Evolutionary conservation across 1,140 invertebrate species (phyloP).

Genomic region (Cheumatopsyche charites): DNA sequence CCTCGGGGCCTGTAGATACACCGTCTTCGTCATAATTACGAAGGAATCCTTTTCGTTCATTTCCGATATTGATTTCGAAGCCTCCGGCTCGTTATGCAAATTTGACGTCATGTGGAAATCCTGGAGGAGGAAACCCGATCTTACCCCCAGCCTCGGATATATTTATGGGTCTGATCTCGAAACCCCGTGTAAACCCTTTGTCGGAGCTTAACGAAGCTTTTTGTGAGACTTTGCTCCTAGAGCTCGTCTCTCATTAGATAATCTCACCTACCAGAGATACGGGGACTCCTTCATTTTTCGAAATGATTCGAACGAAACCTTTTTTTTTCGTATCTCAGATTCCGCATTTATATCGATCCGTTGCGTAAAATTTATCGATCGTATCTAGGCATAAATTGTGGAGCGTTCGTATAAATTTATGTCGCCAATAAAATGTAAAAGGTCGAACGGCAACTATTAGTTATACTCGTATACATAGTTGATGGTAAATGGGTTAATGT

Average conservation of each 20-base stretch:
- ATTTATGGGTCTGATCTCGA: too few species aligned
- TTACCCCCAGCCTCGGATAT: neutral
- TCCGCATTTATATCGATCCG: neutral
- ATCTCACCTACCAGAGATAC: neutral
- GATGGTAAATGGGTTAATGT: too few species aligned
- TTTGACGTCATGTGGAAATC: neutral
- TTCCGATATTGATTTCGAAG: conserved; percentile 11
- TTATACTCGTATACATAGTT: too few species aligned
- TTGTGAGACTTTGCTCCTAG: neutral
- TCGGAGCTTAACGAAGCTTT: conserved; percentile 21
- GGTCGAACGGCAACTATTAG: too few species aligned
- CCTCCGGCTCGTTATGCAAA: conserved; percentile 7
- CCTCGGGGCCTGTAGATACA: too few species aligned
- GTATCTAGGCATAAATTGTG: too few species aligned
- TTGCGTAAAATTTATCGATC: too few species aligned
- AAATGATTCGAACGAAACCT: too few species aligned
- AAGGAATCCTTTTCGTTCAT: neutral
- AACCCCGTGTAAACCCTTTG: conserved; percentile 10
- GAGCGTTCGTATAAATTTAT: too few species aligned
- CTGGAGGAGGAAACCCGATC: neutral
- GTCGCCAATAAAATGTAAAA: too few species aligned
- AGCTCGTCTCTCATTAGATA: conserved; percentile 28
- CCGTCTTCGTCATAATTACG: neutral
- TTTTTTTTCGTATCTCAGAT: neutral
- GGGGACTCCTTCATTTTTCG: neutral